Percentiles rank a stretch among this genome's conserved stretches.
These are phyloP conservation scores for Cochlearius cochlearius DNA, from an alignment of 2,113 vertebrate genomes.

Conservation along the genomic window DNA sequence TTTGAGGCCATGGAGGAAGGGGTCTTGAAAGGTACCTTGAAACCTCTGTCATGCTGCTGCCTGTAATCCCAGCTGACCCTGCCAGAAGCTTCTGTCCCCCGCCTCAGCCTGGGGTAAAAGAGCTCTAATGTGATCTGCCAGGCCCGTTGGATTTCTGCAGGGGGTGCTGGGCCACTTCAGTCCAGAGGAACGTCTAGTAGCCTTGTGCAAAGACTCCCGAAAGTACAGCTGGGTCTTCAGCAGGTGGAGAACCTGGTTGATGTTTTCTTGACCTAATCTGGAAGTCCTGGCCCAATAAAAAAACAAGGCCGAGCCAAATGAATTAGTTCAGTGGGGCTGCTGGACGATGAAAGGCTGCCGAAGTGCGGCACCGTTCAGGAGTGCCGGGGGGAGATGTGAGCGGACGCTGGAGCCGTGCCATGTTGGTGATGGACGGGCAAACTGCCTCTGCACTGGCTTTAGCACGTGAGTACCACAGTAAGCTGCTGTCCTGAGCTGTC, in stretches of 20 bases:
- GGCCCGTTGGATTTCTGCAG: neutral
- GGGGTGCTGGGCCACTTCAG: neutral
- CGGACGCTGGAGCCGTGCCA: accelerated
- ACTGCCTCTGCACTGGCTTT: neutral
- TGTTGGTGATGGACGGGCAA: neutral
- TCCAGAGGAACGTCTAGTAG: neutral
- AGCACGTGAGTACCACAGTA: accelerated
- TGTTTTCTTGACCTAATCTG: neutral
- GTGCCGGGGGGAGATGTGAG: neutral
- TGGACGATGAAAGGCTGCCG: neutral
- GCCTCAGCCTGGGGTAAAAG: too few species aligned
- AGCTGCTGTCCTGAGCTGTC: neutral
- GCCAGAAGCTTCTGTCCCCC: too few species aligned
- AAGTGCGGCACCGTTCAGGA: neutral
- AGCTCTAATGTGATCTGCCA: neutral
- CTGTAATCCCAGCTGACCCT: neutral
- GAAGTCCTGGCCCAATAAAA: neutral
- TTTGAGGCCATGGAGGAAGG: neutral
- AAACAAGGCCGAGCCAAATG: neutral
- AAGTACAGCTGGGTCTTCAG: neutral
- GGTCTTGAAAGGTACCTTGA: neutral
- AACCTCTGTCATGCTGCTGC: neutral
- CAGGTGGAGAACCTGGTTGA: neutral
- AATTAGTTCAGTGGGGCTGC: neutral
- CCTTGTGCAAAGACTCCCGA: neutral